phyloP scores from a whole-genome alignment of 2,797 vertebrate species.

The Anabas testudineus region DNA sequence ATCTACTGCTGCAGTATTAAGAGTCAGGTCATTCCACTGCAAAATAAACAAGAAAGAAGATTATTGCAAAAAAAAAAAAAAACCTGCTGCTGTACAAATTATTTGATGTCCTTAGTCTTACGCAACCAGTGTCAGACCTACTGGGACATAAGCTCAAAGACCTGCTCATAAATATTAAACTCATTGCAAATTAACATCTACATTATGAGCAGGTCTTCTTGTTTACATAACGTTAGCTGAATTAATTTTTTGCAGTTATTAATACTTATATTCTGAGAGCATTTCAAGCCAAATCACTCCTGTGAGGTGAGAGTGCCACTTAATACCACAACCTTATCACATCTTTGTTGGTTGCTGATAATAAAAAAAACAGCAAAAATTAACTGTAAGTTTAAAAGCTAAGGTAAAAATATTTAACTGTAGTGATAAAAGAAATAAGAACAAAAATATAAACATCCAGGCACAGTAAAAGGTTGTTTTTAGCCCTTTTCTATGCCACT shows the following conservation, averaged over 20 bases:
- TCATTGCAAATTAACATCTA: conserved; percentile 1
- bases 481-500: not conserved
- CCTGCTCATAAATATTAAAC: conserved; percentile 8
- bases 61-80: not conserved
- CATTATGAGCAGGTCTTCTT: not conserved
- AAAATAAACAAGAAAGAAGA: not conserved
- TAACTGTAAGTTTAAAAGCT: not conserved
- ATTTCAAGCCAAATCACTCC: not conserved
- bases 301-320: not conserved
- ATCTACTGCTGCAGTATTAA: not conserved
- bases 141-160: not conserved
- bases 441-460: no score
- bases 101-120: not conserved
- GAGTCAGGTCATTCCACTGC: not conserved
- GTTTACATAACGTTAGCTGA: not conserved
- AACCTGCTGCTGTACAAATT: not conserved
- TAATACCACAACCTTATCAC: not conserved
- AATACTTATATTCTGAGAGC: not conserved
- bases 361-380: not conserved
- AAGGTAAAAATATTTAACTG: not conserved
- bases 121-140: conserved; percentile 5
- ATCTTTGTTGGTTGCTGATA: not conserved
- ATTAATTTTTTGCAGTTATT: not conserved
- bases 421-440: not conserved
- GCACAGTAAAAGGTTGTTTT: not conserved